phyloP scores from a whole-genome alignment of 2,888 invertebrate species.

The Seira musarum region DNA sequence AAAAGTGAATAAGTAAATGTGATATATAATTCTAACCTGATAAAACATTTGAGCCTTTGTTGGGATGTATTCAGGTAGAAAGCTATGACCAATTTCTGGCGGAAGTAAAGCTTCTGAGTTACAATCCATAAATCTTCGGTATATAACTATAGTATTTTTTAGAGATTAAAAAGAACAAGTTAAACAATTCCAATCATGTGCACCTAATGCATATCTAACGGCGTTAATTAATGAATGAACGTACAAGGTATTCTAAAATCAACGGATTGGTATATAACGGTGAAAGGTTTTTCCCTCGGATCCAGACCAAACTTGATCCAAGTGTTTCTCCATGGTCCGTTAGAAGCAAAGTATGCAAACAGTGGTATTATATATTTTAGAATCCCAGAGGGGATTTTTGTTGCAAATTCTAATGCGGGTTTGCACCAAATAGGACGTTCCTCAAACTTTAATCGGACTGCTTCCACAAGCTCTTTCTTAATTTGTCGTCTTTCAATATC shows the following conservation, averaged over 20 bases:
- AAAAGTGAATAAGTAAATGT: neutral
- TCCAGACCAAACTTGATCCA: conserved; percentile 95
- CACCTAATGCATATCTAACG: too few relatives aligned
- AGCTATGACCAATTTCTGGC: conserved; percentile 76
- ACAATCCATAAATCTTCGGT: conserved; percentile 58
- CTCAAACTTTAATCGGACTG: conserved; percentile 77
- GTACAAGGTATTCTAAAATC: conserved; percentile 79
- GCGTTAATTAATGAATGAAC: conserved; percentile 1
- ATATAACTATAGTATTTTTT: conserved; percentile 39
- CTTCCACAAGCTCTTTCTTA: conserved; percentile 50
- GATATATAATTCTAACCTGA: conserved; percentile 77
- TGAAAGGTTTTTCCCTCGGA: conserved; percentile 84
- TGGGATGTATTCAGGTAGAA: conserved; percentile 83
- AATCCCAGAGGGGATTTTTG: conserved; percentile 77
- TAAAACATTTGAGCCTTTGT: conserved; percentile 91
- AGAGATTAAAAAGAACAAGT: neutral
- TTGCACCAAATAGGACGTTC: conserved; percentile 93
- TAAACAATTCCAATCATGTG: neutral
- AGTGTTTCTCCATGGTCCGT: conserved; percentile 93
- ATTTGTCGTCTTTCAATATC: conserved; percentile 63
- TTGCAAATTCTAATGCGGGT: conserved; percentile 80
- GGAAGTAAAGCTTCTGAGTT: conserved; percentile 70
- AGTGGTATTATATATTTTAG: conserved; percentile 87
- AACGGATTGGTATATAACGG: conserved; percentile 90
- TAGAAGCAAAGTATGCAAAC: conserved; percentile 87